These are phyloP conservation scores for Microctonus hyperodae DNA, from an alignment of 2,888 invertebrate species.

Conservation along the genomic window DNA sequence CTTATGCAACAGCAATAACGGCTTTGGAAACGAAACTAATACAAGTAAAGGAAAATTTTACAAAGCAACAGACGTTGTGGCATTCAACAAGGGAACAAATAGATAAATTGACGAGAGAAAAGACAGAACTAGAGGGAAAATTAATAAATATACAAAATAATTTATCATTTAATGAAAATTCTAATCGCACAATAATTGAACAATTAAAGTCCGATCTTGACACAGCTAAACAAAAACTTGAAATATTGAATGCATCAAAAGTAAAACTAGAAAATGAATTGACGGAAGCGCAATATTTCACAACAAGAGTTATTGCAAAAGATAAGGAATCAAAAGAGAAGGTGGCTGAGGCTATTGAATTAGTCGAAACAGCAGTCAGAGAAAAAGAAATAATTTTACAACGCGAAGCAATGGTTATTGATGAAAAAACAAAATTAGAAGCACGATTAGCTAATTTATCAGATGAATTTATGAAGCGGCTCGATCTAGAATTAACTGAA, in stretches of 20 bases:
- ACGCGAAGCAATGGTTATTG: constrained; percentile 60
- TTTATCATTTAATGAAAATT: constrained; percentile 44
- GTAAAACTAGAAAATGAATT: constrained; percentile 62
- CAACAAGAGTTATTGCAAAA: constrained; percentile 61
- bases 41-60: constrained; percentile 64
- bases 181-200: constrained; percentile 42
- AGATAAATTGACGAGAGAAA: constrained; percentile 59
- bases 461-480: constrained; percentile 48
- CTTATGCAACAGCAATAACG: constrained; percentile 66
- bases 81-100: constrained; percentile 65
- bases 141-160: constrained; percentile 40
- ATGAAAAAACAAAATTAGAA: constrained; percentile 51
- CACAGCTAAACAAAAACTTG: constrained; percentile 52
- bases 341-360: constrained; percentile 67
- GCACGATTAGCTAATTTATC: constrained; percentile 44
- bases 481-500: constrained; percentile 68
- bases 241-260: constrained; percentile 45
- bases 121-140: constrained; percentile 63
- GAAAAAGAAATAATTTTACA: constrained; percentile 68
- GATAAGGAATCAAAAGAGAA: constrained; percentile 66
- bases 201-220: constrained; percentile 47
- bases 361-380: constrained; percentile 67
- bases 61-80: constrained; percentile 51
- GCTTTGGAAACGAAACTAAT: constrained; percentile 67
- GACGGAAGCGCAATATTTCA: constrained; percentile 57